Evolutionary conservation across 2,888 invertebrate genomes (phyloP), one percentile per base, ranked within the genome.

Genomic region (Andricus quercusramuli): DNA sequence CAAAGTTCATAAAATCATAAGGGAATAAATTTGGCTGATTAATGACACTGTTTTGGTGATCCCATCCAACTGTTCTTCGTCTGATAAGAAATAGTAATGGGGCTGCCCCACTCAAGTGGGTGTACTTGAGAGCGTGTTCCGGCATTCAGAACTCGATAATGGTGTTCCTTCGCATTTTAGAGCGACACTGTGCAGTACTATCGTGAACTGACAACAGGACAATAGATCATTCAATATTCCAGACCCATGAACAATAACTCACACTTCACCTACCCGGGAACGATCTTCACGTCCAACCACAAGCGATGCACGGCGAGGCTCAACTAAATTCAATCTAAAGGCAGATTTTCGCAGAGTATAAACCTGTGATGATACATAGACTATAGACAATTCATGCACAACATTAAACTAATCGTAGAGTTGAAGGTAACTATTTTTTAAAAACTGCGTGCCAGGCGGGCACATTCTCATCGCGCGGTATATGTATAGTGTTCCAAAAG

Each of bases 211-310:
- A 87, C 90, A 90, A 89, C 87, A 89, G 85, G 86, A 88, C 87
- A 90, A 90, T 91, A 89, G 89, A 91, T 91, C 91, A 91, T 89
- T 88, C 85, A 84, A 83, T 62, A 83, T 25, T 13, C 84, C 84
- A 85, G 87, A 86, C 87, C 86, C 89, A 90, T 90, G 90, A 91
- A 91, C 91, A 90, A 91, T 91, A 91, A 91, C 89, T 91, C 88
- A 89, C 89, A 89, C 89, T 88, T 88, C 87, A 84, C 87, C 84
- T 87, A 86, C 84, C 3, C 25, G 3, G 25, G 15, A 62, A 62
- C 13, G 62, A 25, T 62, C 25, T 62, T 62, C 5, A 15, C 15
- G 62, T 15, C 11, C n/a, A 56, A n/a, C 8, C 9, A 56, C 5
- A 56, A 56, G 47, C 17, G 47, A 47, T 47, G 47, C 47, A 47